Conservation (phyloP, 1,140 invertebrate genomes). For the Mya arenaria region DNA sequence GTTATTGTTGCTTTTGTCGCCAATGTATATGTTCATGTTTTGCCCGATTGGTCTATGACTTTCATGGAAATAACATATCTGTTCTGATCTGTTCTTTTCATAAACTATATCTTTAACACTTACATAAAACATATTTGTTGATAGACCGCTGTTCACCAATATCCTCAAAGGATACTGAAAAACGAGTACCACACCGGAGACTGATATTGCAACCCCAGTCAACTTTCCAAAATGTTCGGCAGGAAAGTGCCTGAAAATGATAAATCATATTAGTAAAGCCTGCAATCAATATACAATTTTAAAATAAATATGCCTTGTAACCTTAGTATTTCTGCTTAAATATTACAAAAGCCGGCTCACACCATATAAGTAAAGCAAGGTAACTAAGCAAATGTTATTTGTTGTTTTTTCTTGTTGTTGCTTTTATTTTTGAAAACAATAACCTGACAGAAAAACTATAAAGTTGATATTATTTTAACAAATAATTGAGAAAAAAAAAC, state of each 20-base stretch:
- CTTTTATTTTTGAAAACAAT: too few species aligned
- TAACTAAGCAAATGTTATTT: not conserved
- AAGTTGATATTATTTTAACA: not conserved
- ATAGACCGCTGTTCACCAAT: not conserved
- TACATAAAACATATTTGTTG: conserved; percentile 20
- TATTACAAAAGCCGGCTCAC: not conserved
- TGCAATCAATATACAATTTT: not conserved
- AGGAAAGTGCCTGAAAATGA: conserved; percentile 38
- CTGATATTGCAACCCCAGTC: conserved; percentile 1
- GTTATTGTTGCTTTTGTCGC: not conserved
- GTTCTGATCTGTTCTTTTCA: not conserved
- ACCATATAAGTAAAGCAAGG: not conserved
- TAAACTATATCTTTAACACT: not conserved
- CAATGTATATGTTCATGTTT: not conserved
- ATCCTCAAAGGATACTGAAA: conserved; percentile 35
- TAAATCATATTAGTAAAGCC: not conserved
- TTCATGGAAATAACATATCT: too few species aligned
- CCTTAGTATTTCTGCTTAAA: not conserved
- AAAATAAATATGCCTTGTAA: not conserved
- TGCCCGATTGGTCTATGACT: not conserved
- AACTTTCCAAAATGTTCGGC: conserved; percentile 48
- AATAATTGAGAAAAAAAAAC: not conserved
- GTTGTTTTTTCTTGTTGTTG: not conserved
- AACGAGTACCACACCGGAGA: conserved; percentile 1
- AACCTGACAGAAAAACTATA: not conserved